Percentiles rank a stretch among this genome's conserved stretches.
Conservation (phyloP, 2,888 invertebrate genomes). For the Hydropsyche betteni region DNA sequence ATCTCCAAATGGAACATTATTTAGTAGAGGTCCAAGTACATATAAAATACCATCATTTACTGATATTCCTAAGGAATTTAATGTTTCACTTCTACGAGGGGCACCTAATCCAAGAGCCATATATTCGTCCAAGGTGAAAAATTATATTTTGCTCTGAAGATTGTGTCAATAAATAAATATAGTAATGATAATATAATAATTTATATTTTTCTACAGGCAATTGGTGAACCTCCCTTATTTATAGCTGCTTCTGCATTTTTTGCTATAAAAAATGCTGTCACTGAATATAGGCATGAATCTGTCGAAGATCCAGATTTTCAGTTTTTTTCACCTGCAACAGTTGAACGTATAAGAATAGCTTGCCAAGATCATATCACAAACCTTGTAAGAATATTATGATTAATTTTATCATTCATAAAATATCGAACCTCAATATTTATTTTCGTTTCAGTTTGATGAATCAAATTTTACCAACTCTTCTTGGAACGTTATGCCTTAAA, state of each 20-base stretch:
- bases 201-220: conserved; percentile 68
- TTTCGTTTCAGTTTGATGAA: conserved; percentile 12
- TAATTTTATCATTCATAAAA: background rate
- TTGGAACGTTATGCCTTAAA: conserved; percentile 22
- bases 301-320: conserved; percentile 70
- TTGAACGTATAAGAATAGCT: conserved; percentile 88
- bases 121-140: conserved; percentile 88
- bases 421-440: background rate
- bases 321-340: conserved; percentile 86
- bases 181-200: too few relatives aligned
- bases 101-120: conserved; percentile 90
- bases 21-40: conserved; percentile 89
- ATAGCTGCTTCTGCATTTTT: conserved; percentile 88
- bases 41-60: conserved; percentile 95
- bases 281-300: conserved; percentile 77
- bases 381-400: conserved; percentile 67
- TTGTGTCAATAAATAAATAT: too few relatives aligned
- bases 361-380: conserved; percentile 85
- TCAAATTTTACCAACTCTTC: background rate
- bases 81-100: conserved; percentile 91
- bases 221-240: conserved; percentile 95
- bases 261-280: conserved; percentile 89
- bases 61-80: conserved; percentile 91
- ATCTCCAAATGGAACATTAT: conserved; percentile 82
- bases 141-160: too few relatives aligned